A percentile compares a stretch with the other conserved stretches of the same genome.
Evolutionary conservation across 2,113 vertebrate species (phyloP).

Genomic region (Thalassarche chlororhynchos): DNA sequence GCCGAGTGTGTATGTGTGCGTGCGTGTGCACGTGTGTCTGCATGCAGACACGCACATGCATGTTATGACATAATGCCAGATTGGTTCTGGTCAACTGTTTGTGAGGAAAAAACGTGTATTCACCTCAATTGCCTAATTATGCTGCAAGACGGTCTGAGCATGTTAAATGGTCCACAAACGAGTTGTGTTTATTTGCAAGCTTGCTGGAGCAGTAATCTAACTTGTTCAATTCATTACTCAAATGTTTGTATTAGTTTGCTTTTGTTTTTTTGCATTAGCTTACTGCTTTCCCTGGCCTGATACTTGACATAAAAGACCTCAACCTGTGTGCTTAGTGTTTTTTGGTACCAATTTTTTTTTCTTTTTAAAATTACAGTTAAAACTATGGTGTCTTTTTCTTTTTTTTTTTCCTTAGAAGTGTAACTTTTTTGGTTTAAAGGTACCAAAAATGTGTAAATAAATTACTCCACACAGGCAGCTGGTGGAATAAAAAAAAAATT

Average conservation of each 20-base stretch:
- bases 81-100: not conserved
- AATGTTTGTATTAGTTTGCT: not conserved
- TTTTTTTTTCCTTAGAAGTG: not conserved
- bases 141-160: not conserved
- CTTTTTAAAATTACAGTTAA: not conserved
- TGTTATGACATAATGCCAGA: not conserved
- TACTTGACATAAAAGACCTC: constrained; percentile 55
- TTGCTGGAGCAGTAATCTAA: not conserved
- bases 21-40: fast-evolving
- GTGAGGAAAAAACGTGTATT: not conserved
- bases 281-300: constrained; percentile 9
- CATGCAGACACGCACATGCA: fast-evolving
- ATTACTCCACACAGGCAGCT: constrained; percentile 14
- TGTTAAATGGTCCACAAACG: constrained; percentile 10
- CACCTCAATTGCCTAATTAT: constrained; percentile 4
- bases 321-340: constrained; percentile 37
- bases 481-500: not conserved
- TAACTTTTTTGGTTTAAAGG: constrained; percentile 28
- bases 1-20: not conserved
- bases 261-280: not conserved
- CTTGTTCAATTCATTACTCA: not conserved
- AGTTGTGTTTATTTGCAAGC: not conserved
- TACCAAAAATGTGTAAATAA: constrained; percentile 54
- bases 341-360: constrained; percentile 8
- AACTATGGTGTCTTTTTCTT: not conserved